Conservation (phyloP, 2,888 invertebrate genomes). For the Nomada lathburiana region DNA sequence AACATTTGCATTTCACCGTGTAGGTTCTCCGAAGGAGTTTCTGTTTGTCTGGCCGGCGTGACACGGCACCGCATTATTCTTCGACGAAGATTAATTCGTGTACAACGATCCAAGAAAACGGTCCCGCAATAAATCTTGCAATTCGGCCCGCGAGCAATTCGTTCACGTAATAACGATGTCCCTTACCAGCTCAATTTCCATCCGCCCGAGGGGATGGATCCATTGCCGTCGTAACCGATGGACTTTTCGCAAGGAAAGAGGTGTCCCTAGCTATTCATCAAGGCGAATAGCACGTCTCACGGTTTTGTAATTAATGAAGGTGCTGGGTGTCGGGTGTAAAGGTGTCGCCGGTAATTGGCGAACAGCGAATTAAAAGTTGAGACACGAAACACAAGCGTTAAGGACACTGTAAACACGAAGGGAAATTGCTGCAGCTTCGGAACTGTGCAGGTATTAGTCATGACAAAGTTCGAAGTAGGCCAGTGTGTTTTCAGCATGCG, state of each 20-base stretch:
- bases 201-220: neutral
- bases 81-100: conserved; percentile 13
- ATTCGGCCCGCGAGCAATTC: conserved; percentile 12
- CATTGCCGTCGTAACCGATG: conserved; percentile 13
- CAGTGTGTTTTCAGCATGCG: conserved; percentile 23
- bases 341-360: conserved; percentile 8
- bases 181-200: neutral
- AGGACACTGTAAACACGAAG: conserved; percentile 1
- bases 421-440: neutral
- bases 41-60: neutral
- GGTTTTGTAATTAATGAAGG: conserved; percentile 16
- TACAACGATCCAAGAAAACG: neutral
- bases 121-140: conserved; percentile 1
- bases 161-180: conserved; percentile 14
- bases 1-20: conserved; percentile 3
- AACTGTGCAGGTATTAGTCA: neutral
- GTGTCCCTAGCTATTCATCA: neutral
- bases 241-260: conserved; percentile 1
- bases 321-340: neutral
- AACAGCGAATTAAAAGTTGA: conserved; percentile 3
- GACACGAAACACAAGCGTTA: neutral
- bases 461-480: conserved; percentile 15
- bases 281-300: neutral
- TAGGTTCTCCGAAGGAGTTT: neutral
- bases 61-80: neutral